Percentiles rank a stretch among this genome's conserved stretches.
These are phyloP conservation scores for Micrasema longulum DNA, from an alignment of 1,140 invertebrate genomes.

Conservation along the genomic window DNA sequence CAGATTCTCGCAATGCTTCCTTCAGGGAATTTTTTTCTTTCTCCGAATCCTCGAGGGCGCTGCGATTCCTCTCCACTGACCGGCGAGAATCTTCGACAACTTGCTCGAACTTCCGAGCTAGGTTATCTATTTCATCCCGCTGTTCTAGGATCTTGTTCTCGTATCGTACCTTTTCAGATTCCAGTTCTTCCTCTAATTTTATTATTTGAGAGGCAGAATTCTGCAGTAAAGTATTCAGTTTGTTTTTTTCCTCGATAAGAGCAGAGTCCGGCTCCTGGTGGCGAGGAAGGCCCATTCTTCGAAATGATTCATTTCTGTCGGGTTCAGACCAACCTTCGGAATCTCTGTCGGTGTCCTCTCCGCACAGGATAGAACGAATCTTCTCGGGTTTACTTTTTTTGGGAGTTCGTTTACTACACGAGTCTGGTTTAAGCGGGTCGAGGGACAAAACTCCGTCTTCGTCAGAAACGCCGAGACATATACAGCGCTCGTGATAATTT, in stretches of 20 bases:
- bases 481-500: conserved; percentile 37
- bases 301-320: conserved; percentile 81
- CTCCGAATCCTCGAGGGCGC: conserved; percentile 12
- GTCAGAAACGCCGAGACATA: conserved; percentile 33
- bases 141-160: conserved; percentile 31
- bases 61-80: conserved; percentile 9
- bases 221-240: neutral
- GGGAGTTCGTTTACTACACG: no score
- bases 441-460: no score
- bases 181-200: conserved; percentile 30
- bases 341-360: conserved; percentile 64
- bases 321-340: conserved; percentile 89
- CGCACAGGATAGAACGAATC: neutral
- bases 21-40: conserved; percentile 25
- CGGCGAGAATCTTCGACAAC: conserved; percentile 12
- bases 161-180: conserved; percentile 24
- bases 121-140: conserved; percentile 40
- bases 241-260: conserved; percentile 27
- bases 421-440: no score
- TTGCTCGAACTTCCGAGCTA: conserved; percentile 26
- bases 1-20: conserved; percentile 21
- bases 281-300: no score
- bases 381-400: conserved; percentile 36
- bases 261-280: no score
- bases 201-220: conserved; percentile 9